These are phyloP conservation scores for Odontamblyopus lacepedii DNA, from an alignment of 2,797 vertebrate genomes.

Conservation along the genomic window DNA sequence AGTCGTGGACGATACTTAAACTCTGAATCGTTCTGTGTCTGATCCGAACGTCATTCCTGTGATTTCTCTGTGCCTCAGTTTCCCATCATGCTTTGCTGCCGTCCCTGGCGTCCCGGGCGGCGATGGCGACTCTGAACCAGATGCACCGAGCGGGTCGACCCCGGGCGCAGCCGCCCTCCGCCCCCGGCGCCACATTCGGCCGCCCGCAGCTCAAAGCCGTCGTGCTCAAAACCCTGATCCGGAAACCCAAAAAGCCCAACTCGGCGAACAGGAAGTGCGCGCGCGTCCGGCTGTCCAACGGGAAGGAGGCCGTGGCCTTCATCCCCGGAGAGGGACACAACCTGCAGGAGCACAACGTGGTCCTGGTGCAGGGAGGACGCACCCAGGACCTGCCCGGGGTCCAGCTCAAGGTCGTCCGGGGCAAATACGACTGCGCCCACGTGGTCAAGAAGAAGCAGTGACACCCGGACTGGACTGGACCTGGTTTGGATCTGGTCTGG, in stretches of 20 bases:
- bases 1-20: no score
- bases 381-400: constrained; percentile 93
- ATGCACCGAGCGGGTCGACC: constrained; percentile 85
- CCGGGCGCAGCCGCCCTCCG: constrained; percentile 11
- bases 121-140: constrained; percentile 92
- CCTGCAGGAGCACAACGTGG: constrained; percentile 92
- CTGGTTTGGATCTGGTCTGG: neutral
- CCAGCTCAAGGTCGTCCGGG: constrained; percentile 86
- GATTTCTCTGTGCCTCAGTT: constrained; percentile 32
- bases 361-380: constrained; percentile 86
- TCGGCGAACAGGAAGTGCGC: constrained; percentile 93
- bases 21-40: no score
- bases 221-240: constrained; percentile 86
- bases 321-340: constrained; percentile 93
- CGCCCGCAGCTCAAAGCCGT: constrained; percentile 88
- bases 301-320: constrained; percentile 84
- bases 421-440: constrained; percentile 92
- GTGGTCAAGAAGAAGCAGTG: constrained; percentile 87
- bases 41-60: no score
- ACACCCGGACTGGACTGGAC: neutral
- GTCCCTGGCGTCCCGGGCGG: constrained; percentile 58
- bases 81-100: constrained; percentile 48
- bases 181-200: constrained; percentile 71
- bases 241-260: constrained; percentile 96
- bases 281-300: constrained; percentile 85